phyloP scores from a whole-genome alignment of 2,113 vertebrate species.

The Paratilapia polleni region DNA sequence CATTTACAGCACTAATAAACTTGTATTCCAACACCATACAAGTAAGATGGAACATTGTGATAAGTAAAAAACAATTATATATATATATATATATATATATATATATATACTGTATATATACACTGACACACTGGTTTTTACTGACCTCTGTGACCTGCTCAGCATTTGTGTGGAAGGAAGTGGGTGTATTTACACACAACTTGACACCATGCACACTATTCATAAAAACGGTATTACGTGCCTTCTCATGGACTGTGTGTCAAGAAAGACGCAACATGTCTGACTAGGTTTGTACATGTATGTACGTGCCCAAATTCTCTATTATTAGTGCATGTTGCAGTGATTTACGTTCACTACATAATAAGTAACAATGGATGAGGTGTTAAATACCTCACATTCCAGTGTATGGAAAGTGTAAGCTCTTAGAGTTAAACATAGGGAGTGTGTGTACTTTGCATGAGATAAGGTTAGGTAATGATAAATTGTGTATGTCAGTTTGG shows the following conservation, averaged over 20 bases:
- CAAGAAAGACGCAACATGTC: not conserved
- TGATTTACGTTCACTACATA: not conserved
- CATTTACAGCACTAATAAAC: conserved; percentile 27
- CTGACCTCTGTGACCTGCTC: conserved; percentile 32
- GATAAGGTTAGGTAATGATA: conserved; percentile 34
- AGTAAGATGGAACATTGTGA: not conserved
- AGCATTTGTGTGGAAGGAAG: conserved; percentile 27
- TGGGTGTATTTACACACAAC: conserved; percentile 9
- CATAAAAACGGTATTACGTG: conserved; percentile 14
- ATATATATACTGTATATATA: no score
- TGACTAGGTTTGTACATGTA: not conserved
- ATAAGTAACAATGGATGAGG: conserved; percentile 42
- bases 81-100: no score
- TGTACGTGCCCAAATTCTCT: not conserved
- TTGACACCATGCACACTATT: not conserved
- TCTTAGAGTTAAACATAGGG: conserved; percentile 45
- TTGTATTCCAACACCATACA: not conserved
- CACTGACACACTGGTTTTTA: conserved; percentile 26
- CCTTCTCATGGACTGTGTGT: not conserved
- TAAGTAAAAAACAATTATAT: conserved; percentile 23
- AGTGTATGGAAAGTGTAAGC: conserved; percentile 2
- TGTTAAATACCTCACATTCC: conserved; percentile 51
- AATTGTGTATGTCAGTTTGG: conserved; percentile 20
- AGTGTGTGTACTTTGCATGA: conserved; percentile 31
- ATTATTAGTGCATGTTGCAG: not conserved